These are phyloP conservation scores for Pempheris klunzingeri DNA, from an alignment of 2,797 vertebrate species.

Conservation along the genomic window DNA sequence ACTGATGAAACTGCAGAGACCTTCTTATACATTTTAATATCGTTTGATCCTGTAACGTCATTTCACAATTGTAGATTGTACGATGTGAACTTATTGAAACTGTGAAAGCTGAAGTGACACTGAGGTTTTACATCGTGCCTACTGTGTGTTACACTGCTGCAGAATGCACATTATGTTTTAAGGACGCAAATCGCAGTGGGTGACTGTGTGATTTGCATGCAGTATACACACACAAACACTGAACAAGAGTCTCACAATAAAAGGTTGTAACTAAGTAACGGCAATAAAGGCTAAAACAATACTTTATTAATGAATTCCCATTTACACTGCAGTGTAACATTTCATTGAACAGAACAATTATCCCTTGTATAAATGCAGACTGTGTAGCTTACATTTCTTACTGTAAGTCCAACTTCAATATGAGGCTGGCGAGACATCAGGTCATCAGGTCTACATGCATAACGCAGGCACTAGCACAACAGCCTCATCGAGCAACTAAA, in stretches of 20 bases:
- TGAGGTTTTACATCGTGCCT: not conserved
- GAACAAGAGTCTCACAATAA: not conserved
- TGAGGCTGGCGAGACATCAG: conserved; percentile 80
- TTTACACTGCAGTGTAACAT: conserved; percentile 66
- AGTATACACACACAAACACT: not conserved
- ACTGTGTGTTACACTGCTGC: not conserved
- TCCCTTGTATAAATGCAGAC: conserved; percentile 60
- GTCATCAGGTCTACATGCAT: conserved; percentile 71
- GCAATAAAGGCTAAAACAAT: conserved; percentile 69
- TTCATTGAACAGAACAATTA: conserved; percentile 51
- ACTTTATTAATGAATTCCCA: conserved; percentile 77
- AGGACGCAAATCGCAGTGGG: not conserved
- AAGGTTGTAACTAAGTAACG: conserved; percentile 15
- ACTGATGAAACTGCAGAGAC: not conserved
- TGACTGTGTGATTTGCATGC: not conserved
- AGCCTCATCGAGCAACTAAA: conserved; percentile 58
- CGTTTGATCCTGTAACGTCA: not conserved
- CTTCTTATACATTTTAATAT: not conserved
- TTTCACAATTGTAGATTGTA: not conserved
- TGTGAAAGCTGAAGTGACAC: too few species aligned
- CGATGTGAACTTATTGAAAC: not conserved
- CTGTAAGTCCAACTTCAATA: conserved; percentile 82
- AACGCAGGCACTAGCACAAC: conserved; percentile 62
- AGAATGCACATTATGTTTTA: not conserved
- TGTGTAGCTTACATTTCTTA: conserved; percentile 50